Evolutionary conservation across 2,113 vertebrate species (phyloP).

Genomic region (Cavia porcellus): DNA sequence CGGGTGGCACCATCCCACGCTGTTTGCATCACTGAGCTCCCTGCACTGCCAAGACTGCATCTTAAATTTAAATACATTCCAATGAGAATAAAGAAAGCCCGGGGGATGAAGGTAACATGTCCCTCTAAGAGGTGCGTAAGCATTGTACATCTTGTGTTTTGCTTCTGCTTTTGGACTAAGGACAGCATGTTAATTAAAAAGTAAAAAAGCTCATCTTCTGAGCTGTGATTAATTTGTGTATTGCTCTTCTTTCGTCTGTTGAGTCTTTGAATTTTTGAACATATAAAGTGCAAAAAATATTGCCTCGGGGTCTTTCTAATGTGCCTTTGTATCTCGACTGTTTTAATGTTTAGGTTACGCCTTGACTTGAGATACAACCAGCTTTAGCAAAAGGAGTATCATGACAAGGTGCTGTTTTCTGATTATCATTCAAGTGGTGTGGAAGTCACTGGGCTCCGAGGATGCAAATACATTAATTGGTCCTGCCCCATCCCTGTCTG

Average conservation of each 20-base stretch:
- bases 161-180: constrained; percentile 56
- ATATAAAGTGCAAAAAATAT: constrained; percentile 12
- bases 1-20: constrained; percentile 62
- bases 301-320: constrained; percentile 43
- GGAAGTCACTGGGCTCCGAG: not conserved
- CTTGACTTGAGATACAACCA: constrained; percentile 12
- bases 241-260: constrained; percentile 63
- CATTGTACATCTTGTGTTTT: not conserved
- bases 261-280: constrained; percentile 58
- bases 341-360: constrained; percentile 29
- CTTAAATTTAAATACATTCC: constrained; percentile 69
- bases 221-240: constrained; percentile 39
- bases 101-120: constrained; percentile 26
- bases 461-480: not conserved
- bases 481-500: not conserved
- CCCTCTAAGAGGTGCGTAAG: not conserved
- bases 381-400: not conserved
- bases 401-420: not conserved
- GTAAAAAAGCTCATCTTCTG: not conserved
- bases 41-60: constrained; percentile 53
- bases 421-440: not conserved
- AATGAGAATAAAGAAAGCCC: constrained; percentile 39
- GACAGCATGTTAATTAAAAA: constrained; percentile 50
- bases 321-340: not conserved
- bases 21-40: constrained; percentile 64